A percentile compares a stretch with the other conserved stretches of the same genome.
These are phyloP conservation scores for Psammodynastes pulverulentus DNA, from an alignment of 2,113 vertebrate species.

Conservation along the genomic window DNA sequence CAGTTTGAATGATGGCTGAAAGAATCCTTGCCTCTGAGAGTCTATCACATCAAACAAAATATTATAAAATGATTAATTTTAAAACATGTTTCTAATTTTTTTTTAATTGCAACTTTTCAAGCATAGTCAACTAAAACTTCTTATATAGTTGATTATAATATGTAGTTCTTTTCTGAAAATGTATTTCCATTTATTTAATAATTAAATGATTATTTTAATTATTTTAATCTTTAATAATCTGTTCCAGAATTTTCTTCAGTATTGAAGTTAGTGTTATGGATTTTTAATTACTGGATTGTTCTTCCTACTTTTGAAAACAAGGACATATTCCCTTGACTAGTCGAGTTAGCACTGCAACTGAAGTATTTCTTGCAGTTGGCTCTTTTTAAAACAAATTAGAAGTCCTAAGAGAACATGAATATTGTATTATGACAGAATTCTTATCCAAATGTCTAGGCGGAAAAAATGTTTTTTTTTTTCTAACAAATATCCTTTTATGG, in stretches of 20 bases:
- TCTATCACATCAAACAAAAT: slow-evolving; percentile 56
- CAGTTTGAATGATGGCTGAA: background rate
- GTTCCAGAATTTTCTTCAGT: no score
- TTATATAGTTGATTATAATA: slow-evolving; percentile 54
- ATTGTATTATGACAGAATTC: background rate
- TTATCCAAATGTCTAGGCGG: background rate
- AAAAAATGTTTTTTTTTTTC: background rate
- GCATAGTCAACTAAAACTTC: slow-evolving; percentile 63
- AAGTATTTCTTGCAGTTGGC: background rate
- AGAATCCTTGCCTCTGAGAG: slow-evolving; percentile 35
- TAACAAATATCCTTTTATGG: background rate
- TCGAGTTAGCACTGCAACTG: background rate
- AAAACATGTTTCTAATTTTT: slow-evolving; percentile 41
- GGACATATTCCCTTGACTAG: no score
- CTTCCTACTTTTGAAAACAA: no score
- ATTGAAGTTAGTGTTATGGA: no score
- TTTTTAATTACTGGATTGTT: no score
- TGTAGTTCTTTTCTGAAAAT: slow-evolving; percentile 38
- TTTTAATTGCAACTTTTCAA: slow-evolving; percentile 26
- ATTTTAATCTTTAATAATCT: no score
- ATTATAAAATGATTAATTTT: slow-evolving; percentile 20
- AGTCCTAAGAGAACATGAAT: background rate
- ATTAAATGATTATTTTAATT: no score
- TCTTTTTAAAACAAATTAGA: background rate
- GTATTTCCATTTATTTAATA: background rate